Evolutionary conservation across 35 echinoderm and acorn worm genomes (phyloP), one percentile per base, ranked within the genome.

Genomic region (Ophiothrix spiculata): DNA sequence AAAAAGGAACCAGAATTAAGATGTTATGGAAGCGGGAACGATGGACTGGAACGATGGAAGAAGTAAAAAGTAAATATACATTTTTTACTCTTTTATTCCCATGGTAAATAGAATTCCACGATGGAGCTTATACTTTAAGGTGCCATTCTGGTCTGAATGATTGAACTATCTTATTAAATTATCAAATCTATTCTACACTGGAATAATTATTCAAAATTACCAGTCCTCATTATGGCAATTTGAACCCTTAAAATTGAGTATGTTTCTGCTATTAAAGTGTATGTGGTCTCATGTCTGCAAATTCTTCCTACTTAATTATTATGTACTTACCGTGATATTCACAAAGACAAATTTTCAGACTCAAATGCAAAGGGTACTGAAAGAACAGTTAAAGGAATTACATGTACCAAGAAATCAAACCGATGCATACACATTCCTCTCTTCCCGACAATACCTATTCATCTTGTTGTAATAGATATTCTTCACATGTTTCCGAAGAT

Each of bases 221-320:
- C 45, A 38, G 13, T 87, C 39, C 36, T 1, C 17, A 40, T 45
- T 87, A 29, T 23, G 33, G 37, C 78, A 78, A 35, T 87, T n/a
- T n/a, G n/a, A n/a, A n/a, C 38, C 29, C 40, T 87, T 12, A 8
- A 37, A 39, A 75, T 74, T 78, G 85, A 87, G 4, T 87, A 88
- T 36, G 80, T 88, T 88, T 54, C 77, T 88, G 12, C 54, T 88
- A 12, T n/a, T n/a, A n/a, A n/a, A 45, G 74, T 36, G 86, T 80
- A 56, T 75, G 56, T 85, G 83, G 83, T 32, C 64, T 85, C 40
- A 41, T 54, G 64, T 14, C 40, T 85, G 83, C 60, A 11, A 85
- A 85, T 85, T 69, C 56, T 34, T 0, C 0, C 11, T 36, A 85
- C 36, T 75, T 64, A n/a, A n/a, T n/a, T n/a, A n/a, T n/a, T n/a